phyloP scores from a whole-genome alignment of 2,888 invertebrate genomes.

The Rhingia campestris region DNA sequence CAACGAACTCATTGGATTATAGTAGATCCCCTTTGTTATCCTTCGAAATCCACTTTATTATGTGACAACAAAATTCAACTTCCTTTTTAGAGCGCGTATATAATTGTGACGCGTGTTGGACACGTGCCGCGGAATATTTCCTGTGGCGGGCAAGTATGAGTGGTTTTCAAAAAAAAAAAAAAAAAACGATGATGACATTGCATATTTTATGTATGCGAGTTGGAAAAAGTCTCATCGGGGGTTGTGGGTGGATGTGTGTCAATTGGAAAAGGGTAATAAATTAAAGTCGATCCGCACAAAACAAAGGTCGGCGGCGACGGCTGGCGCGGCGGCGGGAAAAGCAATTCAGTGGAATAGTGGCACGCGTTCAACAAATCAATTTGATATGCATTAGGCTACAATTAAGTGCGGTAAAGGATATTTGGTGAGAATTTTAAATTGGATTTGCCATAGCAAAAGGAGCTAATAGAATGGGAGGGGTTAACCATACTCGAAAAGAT shows the following conservation, averaged over 20 bases:
- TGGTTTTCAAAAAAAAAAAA: conserved; percentile 30
- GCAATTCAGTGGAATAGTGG: conserved; percentile 23
- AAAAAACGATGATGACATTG: conserved; percentile 57
- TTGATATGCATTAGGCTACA: conserved; percentile 62
- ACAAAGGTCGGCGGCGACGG: conserved; percentile 18
- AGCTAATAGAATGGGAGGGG: conserved; percentile 18
- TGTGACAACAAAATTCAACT: conserved; percentile 69
- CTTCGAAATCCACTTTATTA: conserved; percentile 59
- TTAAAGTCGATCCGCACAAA: conserved; percentile 47
- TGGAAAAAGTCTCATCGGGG: conserved; percentile 25
- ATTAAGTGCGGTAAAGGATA: conserved; percentile 53
- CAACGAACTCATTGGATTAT: conserved; percentile 16
- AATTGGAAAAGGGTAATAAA: conserved; percentile 67
- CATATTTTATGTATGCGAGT: conserved; percentile 37
- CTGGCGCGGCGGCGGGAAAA: not conserved
- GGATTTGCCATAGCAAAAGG: conserved; percentile 28
- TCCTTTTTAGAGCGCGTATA: conserved; percentile 76
- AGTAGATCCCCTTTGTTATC: conserved; percentile 32
- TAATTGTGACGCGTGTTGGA: conserved; percentile 80
- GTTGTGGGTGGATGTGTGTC: conserved; percentile 5
- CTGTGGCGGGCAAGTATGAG: conserved; percentile 23
- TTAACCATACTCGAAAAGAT: not conserved
- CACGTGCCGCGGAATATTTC: conserved; percentile 79
- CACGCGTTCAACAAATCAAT: conserved; percentile 67
- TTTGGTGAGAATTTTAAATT: conserved; percentile 31